These are phyloP conservation scores for Rhadinocentrus ornatus DNA, from an alignment of 2,797 vertebrate species.

Conservation along the genomic window DNA sequence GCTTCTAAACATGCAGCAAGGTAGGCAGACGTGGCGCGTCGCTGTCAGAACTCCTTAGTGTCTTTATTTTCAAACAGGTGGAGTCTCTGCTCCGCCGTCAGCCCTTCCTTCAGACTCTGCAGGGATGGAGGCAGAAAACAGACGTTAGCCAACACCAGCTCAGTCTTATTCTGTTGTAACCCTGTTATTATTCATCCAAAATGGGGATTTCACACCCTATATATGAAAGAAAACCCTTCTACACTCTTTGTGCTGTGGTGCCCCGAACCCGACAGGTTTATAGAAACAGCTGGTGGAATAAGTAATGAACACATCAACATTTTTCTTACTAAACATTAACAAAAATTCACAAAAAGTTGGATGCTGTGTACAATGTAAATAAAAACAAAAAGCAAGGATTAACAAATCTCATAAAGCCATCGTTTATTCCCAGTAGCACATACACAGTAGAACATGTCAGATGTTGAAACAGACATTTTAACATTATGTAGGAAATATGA, in stretches of 20 bases:
- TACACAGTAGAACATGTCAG: too few species aligned
- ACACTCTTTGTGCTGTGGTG: background rate
- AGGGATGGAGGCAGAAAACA: background rate
- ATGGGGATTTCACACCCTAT: conserved; percentile 5
- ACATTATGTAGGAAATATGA: too few species aligned
- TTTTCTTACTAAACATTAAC: too few species aligned
- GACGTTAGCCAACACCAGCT: too few species aligned
- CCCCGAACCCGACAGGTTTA: background rate
- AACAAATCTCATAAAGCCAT: too few species aligned
- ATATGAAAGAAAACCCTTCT: background rate
- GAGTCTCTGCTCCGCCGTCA: conserved; percentile 87
- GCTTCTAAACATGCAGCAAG: conserved; percentile 81
- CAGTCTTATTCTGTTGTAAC: conserved; percentile 11
- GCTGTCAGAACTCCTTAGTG: conserved; percentile 86
- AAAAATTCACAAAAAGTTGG: too few species aligned
- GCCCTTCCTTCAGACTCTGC: conserved; percentile 87
- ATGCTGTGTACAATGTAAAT: too few species aligned
- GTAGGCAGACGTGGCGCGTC: conserved; percentile 37
- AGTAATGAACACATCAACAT: too few species aligned
- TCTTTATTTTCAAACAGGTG: conserved; percentile 88
- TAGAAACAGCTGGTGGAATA: too few species aligned
- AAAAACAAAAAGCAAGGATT: too few species aligned
- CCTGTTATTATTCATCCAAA: conserved; percentile 9
- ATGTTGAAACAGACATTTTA: too few species aligned
- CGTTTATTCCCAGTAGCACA: too few species aligned